These are phyloP conservation scores for Ariopsis seemanni DNA, from an alignment of 2,113 vertebrate genomes.

Conservation along the genomic window DNA sequence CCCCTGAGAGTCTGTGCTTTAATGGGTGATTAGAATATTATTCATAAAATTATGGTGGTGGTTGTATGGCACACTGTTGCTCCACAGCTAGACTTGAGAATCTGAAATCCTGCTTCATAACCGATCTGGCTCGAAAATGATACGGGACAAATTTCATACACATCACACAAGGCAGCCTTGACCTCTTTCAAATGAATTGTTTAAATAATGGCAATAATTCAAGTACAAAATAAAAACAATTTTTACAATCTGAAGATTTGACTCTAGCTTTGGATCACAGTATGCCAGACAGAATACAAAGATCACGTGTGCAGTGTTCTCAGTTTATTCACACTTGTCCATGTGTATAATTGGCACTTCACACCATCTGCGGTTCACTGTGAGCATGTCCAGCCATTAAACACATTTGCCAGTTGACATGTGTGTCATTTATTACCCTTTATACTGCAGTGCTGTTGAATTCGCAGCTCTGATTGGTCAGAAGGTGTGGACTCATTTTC, in stretches of 20 bases:
- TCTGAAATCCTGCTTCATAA: not conserved
- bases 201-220: not conserved
- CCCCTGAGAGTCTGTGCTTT: not conserved
- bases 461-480: not conserved
- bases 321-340: conserved; percentile 35
- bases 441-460: not conserved
- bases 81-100: conserved; percentile 24
- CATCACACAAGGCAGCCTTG: not conserved
- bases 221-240: not conserved
- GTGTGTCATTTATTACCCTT: conserved; percentile 24
- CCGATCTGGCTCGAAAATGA: not conserved
- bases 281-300: conserved; percentile 4
- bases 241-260: not conserved
- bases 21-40: not conserved
- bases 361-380: conserved; percentile 58
- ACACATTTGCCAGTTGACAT: conserved; percentile 54
- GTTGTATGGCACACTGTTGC: conserved; percentile 3
- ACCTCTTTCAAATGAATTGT: not conserved
- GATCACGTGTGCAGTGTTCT: conserved; percentile 57
- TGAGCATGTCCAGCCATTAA: conserved; percentile 62
- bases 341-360: conserved; percentile 61
- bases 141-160: too few species aligned
- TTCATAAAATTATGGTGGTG: not conserved
- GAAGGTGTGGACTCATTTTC: not conserved
- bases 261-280: conserved; percentile 12